A percentile compares a stretch with the other conserved stretches of the same genome.
These are phyloP conservation scores for Scaptomyza tumidula DNA, from an alignment of 2,888 invertebrate species.

Conservation along the genomic window DNA sequence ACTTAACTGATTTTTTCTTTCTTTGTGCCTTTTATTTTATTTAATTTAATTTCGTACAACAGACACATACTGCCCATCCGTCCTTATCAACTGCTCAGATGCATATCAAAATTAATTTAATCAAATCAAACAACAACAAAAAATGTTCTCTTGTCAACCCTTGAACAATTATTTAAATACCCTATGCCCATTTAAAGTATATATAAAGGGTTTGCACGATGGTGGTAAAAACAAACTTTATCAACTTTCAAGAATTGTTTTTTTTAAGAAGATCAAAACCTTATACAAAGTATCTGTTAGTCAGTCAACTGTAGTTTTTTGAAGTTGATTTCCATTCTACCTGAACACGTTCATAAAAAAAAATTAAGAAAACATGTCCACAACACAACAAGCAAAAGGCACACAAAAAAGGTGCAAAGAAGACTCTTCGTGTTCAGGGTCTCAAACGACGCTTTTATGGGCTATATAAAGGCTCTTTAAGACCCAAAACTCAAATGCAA, in stretches of 20 bases:
- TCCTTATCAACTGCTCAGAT: constrained; percentile 58
- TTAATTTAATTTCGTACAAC: constrained; percentile 7
- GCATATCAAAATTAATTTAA: constrained; percentile 65
- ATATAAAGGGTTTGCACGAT: neutral
- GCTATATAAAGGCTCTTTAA: neutral
- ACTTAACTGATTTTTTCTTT: neutral
- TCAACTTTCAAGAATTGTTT: neutral
- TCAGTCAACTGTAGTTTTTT: neutral
- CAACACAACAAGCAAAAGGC: constrained; percentile 28
- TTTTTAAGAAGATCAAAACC: neutral
- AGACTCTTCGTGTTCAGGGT: constrained; percentile 20
- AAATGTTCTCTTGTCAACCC: neutral
- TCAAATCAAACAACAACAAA: constrained; percentile 43
- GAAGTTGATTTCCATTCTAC: constrained; percentile 45
- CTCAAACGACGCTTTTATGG: constrained; percentile 48
- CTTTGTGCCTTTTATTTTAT: neutral
- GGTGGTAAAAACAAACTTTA: neutral
- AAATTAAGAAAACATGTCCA: constrained; percentile 72
- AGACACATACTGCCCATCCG: neutral
- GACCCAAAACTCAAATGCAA: constrained; percentile 44
- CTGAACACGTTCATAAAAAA: constrained; percentile 68
- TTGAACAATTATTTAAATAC: neutral
- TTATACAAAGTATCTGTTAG: neutral
- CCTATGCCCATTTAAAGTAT: neutral
- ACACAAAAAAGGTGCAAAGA: constrained; percentile 35